phyloP scores from a whole-genome alignment of 2,113 vertebrate genomes.

The Apodemus speciosus region DNA sequence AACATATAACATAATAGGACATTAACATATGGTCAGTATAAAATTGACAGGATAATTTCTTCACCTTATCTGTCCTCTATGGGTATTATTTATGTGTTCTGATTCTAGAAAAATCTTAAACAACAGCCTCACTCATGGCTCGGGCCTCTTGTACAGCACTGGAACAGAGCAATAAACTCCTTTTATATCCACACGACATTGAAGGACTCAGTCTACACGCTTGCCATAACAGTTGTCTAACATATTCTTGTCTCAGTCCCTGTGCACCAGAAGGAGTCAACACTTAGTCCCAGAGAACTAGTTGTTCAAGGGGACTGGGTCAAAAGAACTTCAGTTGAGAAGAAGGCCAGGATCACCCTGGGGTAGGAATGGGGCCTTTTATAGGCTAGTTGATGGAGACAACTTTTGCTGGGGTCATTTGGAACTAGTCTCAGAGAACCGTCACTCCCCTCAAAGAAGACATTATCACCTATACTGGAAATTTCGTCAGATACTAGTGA shows the following conservation, averaged over 20 bases:
- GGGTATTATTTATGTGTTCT: neutral
- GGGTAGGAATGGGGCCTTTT: conserved; percentile 66
- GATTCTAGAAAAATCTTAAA: neutral
- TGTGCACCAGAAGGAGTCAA: conserved; percentile 21
- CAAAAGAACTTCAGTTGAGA: neutral
- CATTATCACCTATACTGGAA: conserved; percentile 28
- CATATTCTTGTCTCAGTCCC: neutral
- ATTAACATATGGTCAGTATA: neutral
- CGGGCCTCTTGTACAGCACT: neutral
- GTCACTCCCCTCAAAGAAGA: conserved; percentile 58
- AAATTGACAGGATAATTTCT: neutral
- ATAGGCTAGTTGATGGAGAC: conserved; percentile 23
- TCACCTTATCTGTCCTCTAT: neutral
- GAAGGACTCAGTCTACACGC: neutral
- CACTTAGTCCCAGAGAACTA: neutral
- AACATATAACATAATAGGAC: neutral
- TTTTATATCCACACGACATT: neutral
- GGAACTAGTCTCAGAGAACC: conserved; percentile 51
- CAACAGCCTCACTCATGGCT: neutral
- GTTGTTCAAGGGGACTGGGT: conserved; percentile 68
- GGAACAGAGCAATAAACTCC: neutral
- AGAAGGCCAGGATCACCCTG: neutral
- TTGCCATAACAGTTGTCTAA: neutral
- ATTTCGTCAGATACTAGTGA: conserved; percentile 53
- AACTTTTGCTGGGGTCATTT: conserved; percentile 66